A percentile compares a stretch with the other conserved stretches of the same genome.
Evolutionary conservation across 2,113 vertebrate species (phyloP).

Genomic region (Pterophyllum scalare): DNA sequence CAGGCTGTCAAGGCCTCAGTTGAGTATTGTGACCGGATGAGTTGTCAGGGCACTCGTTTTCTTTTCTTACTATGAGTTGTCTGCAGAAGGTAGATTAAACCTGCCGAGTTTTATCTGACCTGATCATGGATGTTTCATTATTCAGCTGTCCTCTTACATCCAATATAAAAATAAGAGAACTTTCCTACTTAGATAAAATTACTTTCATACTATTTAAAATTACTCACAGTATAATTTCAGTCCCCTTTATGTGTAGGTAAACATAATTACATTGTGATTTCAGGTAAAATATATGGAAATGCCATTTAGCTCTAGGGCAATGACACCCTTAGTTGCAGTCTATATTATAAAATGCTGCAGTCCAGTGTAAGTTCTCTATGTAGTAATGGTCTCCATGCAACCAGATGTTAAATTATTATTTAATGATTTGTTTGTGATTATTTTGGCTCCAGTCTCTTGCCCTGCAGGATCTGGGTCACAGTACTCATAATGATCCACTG

Average conservation of each 20-base stretch:
- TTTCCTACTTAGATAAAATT: too few species aligned
- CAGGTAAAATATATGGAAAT: too few species aligned
- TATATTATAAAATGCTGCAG: neutral
- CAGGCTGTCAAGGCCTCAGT: constrained; percentile 37
- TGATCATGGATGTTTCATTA: too few species aligned
- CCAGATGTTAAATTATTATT: neutral
- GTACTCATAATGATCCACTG: neutral
- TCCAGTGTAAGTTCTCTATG: neutral
- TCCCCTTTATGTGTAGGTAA: neutral
- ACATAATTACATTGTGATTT: neutral
- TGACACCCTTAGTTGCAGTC: too few species aligned
- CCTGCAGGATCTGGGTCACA: neutral
- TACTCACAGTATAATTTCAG: neutral
- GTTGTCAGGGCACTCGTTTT: constrained; percentile 15
- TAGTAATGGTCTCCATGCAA: neutral
- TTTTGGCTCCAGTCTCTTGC: neutral
- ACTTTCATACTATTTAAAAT: neutral
- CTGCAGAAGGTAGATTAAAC: constrained; percentile 16
- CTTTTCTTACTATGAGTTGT: constrained; percentile 22
- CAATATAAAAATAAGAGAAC: too few species aligned
- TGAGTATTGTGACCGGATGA: constrained; percentile 31
- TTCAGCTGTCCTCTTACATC: too few species aligned
- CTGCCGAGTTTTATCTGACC: neutral
- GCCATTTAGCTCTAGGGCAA: too few species aligned
- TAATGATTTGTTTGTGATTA: constrained; percentile 1